Evolutionary conservation across 2,888 invertebrate genomes (phyloP), one percentile per base, ranked within the genome.

Genomic region (Alloscopus bannaensis): DNA sequence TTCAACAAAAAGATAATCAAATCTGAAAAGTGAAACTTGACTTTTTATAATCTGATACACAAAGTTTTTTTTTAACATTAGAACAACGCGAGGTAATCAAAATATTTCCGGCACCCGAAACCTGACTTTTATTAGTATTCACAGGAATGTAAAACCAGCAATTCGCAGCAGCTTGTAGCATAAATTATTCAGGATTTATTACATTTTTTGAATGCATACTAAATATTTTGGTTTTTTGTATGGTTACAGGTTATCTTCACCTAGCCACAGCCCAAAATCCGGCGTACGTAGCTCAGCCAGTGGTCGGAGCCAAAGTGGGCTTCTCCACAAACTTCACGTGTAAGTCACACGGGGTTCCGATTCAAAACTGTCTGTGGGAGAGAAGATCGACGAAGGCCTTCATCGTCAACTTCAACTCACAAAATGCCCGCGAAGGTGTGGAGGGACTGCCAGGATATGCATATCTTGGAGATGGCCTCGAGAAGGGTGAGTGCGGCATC

Each of bases 401-500:
- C 4, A 36, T 69, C n/a, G 29, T 73, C 55, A 65, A 57, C 57
- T 68, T 78, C 16, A 57, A 55, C 36, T 13, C 81, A 0, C 6
- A 3, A 2, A 78, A 69, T 42, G 50, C 77, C n/a, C 65, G 60
- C 22, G 71, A 60, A 26, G 82, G 80, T 8, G 60, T 75, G 42
- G 45, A 28, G 24, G 31, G 60, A 2, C 13, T 8, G 20, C 59
- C 71, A 0, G 84, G 84, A 1, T 85, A 84, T 59, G 45, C 75
- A n/a, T 85, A 81, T 77, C 31, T 69, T 13, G 85, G 85, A 13
- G 78, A 62, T 28, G 84, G 85, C 40, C 68, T 85, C 11, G 81
- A 83, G 20, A 78, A 71, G 31, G 85, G 85, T 47, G 71, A 82
- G 52, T 85, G 85, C 66, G 84, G 84, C 4, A 18, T 85, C 18